Conservation (phyloP, 35 echinoderm and acorn worm species). For the Nesometra sesokonis region DNA sequence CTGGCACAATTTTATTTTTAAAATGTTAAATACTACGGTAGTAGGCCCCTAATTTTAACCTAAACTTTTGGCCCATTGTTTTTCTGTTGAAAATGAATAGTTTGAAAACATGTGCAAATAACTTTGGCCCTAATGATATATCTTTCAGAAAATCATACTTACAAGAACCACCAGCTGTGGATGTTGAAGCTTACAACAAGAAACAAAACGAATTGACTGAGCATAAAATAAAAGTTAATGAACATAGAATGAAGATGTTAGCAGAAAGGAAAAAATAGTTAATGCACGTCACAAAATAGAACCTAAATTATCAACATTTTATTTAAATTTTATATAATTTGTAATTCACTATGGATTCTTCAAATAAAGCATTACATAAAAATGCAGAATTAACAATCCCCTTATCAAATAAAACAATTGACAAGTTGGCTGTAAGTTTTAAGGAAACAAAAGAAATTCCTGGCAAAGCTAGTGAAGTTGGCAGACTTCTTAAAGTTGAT, state of each 20-base stretch:
- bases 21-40: too few relatives aligned
- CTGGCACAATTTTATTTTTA: too few relatives aligned
- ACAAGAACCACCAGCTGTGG: neutral
- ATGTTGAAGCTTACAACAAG: neutral
- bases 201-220: neutral
- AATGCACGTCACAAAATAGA: neutral
- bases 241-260: neutral
- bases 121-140: neutral
- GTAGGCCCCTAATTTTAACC: too few relatives aligned
- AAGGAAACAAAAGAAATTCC: too few relatives aligned
- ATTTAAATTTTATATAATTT: neutral
- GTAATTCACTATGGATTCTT: neutral
- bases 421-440: too few relatives aligned
- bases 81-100: too few relatives aligned
- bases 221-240: neutral
- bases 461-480: too few relatives aligned
- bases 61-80: too few relatives aligned
- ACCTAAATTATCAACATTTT: too few relatives aligned
- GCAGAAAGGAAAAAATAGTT: neutral
- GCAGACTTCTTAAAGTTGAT: neutral
- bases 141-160: neutral
- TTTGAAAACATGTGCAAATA: neutral
- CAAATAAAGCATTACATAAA: neutral
- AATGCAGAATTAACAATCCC: neutral
- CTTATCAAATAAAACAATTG: too few relatives aligned